Evolutionary conservation across 2,888 invertebrate species (phyloP).

Genomic region (Eilema sororculum): DNA sequence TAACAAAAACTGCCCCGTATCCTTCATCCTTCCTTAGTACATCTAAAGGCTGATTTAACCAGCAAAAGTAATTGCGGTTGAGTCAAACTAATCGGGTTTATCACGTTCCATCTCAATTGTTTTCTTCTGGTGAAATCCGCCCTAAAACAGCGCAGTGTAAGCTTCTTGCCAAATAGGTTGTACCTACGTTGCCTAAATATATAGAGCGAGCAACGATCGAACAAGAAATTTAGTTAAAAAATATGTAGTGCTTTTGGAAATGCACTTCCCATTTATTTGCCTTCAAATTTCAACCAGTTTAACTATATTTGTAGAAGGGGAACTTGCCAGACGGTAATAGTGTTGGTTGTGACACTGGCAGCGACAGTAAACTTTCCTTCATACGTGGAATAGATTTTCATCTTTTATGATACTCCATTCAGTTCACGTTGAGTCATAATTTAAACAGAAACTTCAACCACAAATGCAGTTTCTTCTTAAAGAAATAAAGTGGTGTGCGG

Average conservation of each 20-base stretch:
- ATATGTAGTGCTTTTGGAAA: not conserved
- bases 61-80: not conserved
- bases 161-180: not conserved
- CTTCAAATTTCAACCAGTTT: not conserved
- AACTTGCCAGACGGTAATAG: slow-evolving; percentile 20
- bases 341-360: slow-evolving; percentile 11
- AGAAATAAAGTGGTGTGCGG: slow-evolving; percentile 5
- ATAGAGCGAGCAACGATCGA: not conserved
- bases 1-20: not conserved
- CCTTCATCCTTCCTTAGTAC: not conserved
- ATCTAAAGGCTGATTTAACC: not conserved
- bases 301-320: slow-evolving; percentile 12
- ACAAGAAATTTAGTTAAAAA: not conserved
- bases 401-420: slow-evolving; percentile 17
- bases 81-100: not conserved
- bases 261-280: slow-evolving; percentile 1
- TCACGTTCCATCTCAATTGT: not conserved
- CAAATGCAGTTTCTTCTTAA: slow-evolving; percentile 9
- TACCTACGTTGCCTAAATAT: not conserved
- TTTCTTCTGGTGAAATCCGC: not conserved
- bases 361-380: slow-evolving; percentile 17
- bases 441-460: slow-evolving; percentile 13
- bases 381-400: slow-evolving; percentile 12
- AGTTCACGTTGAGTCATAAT: slow-evolving; percentile 14
- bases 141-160: not conserved